phyloP scores from a whole-genome alignment of 2,888 invertebrate genomes.

The Dromius quadrimaculatus region DNA sequence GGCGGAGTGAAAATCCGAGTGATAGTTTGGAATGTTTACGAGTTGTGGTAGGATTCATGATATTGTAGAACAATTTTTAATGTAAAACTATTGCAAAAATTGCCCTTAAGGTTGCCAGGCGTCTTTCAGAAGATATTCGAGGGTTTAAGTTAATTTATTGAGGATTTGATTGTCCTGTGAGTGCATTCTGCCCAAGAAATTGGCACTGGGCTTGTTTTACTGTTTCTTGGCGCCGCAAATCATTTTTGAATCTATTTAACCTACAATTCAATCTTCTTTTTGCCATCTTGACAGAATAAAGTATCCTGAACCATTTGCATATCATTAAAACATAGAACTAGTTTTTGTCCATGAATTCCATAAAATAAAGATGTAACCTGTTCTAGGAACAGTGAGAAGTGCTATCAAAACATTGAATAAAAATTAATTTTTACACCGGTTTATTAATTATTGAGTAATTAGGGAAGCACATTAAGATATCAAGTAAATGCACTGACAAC shows the following conservation, averaged over 20 bases:
- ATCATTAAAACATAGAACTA: constrained; percentile 24
- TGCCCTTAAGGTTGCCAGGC: no score
- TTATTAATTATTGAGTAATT: constrained; percentile 26
- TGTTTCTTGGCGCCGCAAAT: background rate
- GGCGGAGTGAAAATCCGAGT: no score
- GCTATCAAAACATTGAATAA: constrained; percentile 4
- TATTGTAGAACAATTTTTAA: no score
- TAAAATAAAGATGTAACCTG: constrained; percentile 21
- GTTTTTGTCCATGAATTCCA: constrained; percentile 26
- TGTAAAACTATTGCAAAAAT: no score
- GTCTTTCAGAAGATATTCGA: no score
- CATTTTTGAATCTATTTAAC: constrained; percentile 26
- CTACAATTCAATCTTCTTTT: constrained; percentile 18
- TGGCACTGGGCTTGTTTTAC: no score
- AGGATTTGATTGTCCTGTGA: no score
- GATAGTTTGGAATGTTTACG: no score
- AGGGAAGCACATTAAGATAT: constrained; percentile 1
- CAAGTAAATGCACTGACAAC: no score
- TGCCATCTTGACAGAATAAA: constrained; percentile 28
- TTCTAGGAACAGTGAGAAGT: background rate
- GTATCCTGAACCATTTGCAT: constrained; percentile 34
- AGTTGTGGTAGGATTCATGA: no score
- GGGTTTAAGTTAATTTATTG: no score
- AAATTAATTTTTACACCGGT: constrained; percentile 11
- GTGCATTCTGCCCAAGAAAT: no score